Percentiles rank a stretch among this genome's conserved stretches.
These are phyloP conservation scores for Delichon dasypus DNA, from an alignment of 2,797 vertebrate species.

Conservation along the genomic window DNA sequence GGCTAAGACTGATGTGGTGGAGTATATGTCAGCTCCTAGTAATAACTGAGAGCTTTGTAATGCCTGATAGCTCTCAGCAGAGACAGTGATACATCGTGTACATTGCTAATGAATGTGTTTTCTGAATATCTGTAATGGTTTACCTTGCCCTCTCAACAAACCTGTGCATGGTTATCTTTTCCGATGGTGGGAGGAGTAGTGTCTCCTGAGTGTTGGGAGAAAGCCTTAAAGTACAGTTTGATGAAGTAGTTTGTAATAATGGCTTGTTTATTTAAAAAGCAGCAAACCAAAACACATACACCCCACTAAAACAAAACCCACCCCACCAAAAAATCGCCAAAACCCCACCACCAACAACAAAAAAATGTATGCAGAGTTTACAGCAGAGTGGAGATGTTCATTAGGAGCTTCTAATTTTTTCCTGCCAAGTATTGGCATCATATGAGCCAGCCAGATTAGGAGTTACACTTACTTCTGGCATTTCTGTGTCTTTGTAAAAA, in stretches of 20 bases:
- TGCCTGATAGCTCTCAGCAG: neutral
- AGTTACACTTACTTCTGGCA: neutral
- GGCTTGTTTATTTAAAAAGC: neutral
- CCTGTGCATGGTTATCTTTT: neutral
- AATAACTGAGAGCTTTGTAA: neutral
- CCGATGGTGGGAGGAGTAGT: neutral
- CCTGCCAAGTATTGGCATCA: rapidly evolving
- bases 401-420: neutral
- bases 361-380: neutral
- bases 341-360: neutral
- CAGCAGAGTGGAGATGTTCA: neutral
- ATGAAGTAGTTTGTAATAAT: neutral
- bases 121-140: neutral
- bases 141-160: neutral
- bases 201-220: neutral
- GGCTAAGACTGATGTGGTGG: slow-evolving; percentile 18
- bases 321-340: rapidly evolving
- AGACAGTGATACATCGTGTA: neutral
- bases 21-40: neutral
- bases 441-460: neutral
- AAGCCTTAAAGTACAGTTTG: neutral
- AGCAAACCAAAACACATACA: neutral
- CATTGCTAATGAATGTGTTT: neutral
- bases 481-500: slow-evolving; percentile 1
- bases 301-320: neutral